Evolutionary conservation across 2,113 vertebrate genomes (phyloP), one percentile per base, ranked within the genome.

Genomic region (Phylloscopus trochiloides): DNA sequence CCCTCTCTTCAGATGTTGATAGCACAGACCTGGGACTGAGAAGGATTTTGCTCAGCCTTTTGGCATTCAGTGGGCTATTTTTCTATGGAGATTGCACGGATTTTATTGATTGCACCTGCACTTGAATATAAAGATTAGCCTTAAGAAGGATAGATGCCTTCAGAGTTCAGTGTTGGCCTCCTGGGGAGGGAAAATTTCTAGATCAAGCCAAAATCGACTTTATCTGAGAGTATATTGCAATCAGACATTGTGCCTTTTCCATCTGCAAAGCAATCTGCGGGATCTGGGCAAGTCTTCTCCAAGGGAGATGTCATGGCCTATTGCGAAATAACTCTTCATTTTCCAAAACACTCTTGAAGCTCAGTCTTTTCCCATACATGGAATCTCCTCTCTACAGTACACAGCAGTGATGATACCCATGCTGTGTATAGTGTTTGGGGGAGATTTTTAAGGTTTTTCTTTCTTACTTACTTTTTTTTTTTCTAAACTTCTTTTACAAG

Each of bases 321-420:
- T 94, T 88, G 67, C 17, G 20, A 62, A 89, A 91, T 43, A 55
- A 79, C 68, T 92, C 76, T 90, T 62, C 14, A 50, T 95, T 97
- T 77, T 73, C 81, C 90, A 80, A 91, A 89, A 89, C 77, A 94
- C 28, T 57, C 70, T 61, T 34, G 24, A 14, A 50, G 77, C 43
- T 87, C 65, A 79, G 14, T 78, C 14, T 82, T 89, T 96, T 96
- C 74, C 96, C 96, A 97, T 97, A 97, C 93, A 96, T 96, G 97
- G 97, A 88, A 70, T 84, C 86, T 50, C 55, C 43, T 96, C 19
- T 12, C 71, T 20, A 19, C 38, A 7, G 75, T 75, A 62, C 57
- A 40, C 68, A 74, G n/a, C 52, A 94, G 80, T 71, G 43, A 80
- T 17, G 70, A 81, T 86, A 92, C 47, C 42, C 24, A 1, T 5